These are phyloP conservation scores for Nomada ruficornis DNA, from an alignment of 2,888 invertebrate genomes.

Conservation along the genomic window DNA sequence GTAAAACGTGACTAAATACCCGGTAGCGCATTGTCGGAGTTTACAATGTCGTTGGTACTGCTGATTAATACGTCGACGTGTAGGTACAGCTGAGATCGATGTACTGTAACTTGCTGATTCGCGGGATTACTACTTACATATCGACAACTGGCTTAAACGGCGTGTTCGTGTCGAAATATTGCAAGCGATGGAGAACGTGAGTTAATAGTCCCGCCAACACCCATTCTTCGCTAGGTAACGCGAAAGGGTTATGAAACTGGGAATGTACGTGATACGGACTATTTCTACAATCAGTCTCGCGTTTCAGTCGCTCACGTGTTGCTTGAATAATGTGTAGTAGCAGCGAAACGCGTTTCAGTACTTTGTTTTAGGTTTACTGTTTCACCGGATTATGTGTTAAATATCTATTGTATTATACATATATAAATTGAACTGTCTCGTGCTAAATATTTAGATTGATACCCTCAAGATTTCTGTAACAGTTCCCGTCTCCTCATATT, in stretches of 20 bases:
- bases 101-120: conserved; percentile 54
- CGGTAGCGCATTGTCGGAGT: conserved; percentile 42
- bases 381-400: too few relatives aligned
- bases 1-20: conserved; percentile 64
- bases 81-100: conserved; percentile 48
- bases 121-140: conserved; percentile 62
- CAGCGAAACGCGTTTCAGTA: neutral
- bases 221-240: conserved; percentile 21
- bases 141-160: conserved; percentile 18
- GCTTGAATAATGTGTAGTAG: neutral
- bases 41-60: conserved; percentile 56
- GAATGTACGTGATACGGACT: neutral
- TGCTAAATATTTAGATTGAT: neutral
- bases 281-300: neutral
- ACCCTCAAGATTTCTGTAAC: too few relatives aligned
- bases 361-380: neutral
- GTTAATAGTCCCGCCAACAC: conserved; percentile 54
- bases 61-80: conserved; percentile 66
- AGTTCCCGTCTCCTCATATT: too few relatives aligned
- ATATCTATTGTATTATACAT: too few relatives aligned
- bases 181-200: conserved; percentile 60
- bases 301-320: neutral
- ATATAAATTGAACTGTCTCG: too few relatives aligned
- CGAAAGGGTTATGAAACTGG: conserved; percentile 26
- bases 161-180: conserved; percentile 53